Base-by-base conservation (phyloP, 2,113 vertebrate species). In the Oenanthe oenanthe region DNA sequence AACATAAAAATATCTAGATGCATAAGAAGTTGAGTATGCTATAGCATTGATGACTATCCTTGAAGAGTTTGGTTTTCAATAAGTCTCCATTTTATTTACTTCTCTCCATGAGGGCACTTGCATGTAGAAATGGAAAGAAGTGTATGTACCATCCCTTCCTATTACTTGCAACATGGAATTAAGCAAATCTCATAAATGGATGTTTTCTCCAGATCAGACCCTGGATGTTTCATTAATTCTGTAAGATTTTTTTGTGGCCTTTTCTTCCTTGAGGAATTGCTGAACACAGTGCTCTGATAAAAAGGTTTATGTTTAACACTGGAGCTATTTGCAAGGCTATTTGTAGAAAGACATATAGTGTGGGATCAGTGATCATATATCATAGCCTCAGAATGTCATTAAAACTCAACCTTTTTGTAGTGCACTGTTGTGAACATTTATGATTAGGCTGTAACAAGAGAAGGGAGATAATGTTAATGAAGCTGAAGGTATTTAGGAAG, bases 401-500 rank as follows among this genome's bases (percentile, higher is more conserved):
- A 96, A 81, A 94, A 81, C 82, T 82, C 79, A 94, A 58, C 92
- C 58, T 80, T 94, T 96, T 94, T 95, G 93, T 96, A 95, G 95
- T 89, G 80, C 83, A 82, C 68, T 88, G 68, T 93, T 95, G 88
- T 75, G 95, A 97, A 97, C 90, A 73, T 96, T 98, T 98, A 97
- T 94, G 96, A 96, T 71, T 88, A 93, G 80, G 68, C 93, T 91
- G 85, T 96, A 97, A 96, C 70, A 96, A 94, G 83, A 92, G 66
- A 94, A 94, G 34, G 65, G 60, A 97, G 93, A 92, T 95, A 96
- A 95, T 87, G 68, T 88, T 97, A 97, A 97, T 93, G 95, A 97
- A 95, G 94, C 91, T 47, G 56, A 95, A 92, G 83, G 70, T 88
- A 76, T 92, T 97, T 93, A 92, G 85, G 63, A 83, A 92, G 36